phyloP scores from a whole-genome alignment of 1,140 invertebrate genomes.

The Monomorium pharaonis region DNA sequence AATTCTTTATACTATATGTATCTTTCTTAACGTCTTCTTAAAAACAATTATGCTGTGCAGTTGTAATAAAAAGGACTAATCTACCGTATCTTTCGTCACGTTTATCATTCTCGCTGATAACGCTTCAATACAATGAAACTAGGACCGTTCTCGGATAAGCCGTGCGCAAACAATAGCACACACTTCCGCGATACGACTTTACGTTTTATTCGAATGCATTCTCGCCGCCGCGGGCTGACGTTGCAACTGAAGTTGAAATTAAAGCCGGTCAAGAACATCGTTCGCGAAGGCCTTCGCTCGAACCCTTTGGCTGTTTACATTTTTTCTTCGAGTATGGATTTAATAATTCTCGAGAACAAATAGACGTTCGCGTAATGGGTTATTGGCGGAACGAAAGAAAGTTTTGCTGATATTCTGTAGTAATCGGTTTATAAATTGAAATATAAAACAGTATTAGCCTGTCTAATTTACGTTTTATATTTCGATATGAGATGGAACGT shows the following conservation, averaged over 20 bases:
- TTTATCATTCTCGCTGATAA: slow-evolving; percentile 26
- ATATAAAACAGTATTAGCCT: background rate
- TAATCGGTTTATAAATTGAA: slow-evolving; percentile 21
- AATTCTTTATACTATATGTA: background rate
- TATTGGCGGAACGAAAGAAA: slow-evolving; percentile 1
- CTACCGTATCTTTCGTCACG: slow-evolving; percentile 31
- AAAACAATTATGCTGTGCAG: background rate
- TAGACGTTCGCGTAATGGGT: slow-evolving; percentile 18
- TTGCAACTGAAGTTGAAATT: slow-evolving; percentile 35
- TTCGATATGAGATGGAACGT: background rate
- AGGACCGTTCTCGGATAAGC: slow-evolving; percentile 5
- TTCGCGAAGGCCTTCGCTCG: slow-evolving; percentile 9
- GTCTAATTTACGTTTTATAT: slow-evolving; percentile 5
- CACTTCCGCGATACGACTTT: slow-evolving; percentile 32
- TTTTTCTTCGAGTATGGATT: slow-evolving; percentile 4
- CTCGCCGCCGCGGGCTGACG: slow-evolving; percentile 17
- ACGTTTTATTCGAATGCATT: slow-evolving; percentile 41
- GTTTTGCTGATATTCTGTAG: background rate
- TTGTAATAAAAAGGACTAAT: background rate
- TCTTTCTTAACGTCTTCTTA: background rate
- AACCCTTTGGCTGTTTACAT: slow-evolving; percentile 17
- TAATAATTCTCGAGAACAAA: slow-evolving; percentile 35
- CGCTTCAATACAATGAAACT: background rate
- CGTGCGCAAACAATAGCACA: slow-evolving; percentile 35
- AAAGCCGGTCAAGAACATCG: slow-evolving; percentile 31